Evolutionary conservation across 2,797 vertebrate species (phyloP).

Genomic region (Diglossa cyanea): DNA sequence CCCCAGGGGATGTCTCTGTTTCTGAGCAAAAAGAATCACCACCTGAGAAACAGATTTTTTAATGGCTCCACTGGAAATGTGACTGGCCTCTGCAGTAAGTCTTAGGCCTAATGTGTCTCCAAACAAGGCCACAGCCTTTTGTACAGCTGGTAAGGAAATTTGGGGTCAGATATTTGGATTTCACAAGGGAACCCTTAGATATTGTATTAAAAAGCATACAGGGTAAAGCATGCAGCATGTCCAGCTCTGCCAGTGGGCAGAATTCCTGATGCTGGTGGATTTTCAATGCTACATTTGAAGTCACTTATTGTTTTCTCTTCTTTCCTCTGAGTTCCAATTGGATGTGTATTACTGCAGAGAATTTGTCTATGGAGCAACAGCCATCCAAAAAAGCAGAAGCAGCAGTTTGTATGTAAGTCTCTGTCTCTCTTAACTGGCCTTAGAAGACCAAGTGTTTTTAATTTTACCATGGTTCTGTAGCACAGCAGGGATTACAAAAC

Average conservation of each 20-base stretch:
- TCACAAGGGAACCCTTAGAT: not conserved
- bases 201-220: not conserved
- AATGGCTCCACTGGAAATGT: not conserved
- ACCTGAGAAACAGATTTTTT: not conserved
- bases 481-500: not conserved
- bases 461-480: not conserved
- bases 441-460: not conserved
- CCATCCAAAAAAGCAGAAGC: not conserved
- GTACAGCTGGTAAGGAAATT: not conserved
- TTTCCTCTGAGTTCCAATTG: not conserved
- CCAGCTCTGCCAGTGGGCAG: not conserved
- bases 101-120: not conserved
- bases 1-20: not conserved
- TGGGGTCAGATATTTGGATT: not conserved
- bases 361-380: not conserved
- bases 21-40: not conserved
- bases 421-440: not conserved
- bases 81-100: not conserved
- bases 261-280: not conserved
- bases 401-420: not conserved
- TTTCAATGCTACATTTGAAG: not conserved
- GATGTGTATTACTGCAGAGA: not conserved
- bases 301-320: not conserved
- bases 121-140: not conserved
- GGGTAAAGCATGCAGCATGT: not conserved